Base-by-base conservation (phyloP, 2,797 vertebrate species). In the Anabas testudineus region DNA sequence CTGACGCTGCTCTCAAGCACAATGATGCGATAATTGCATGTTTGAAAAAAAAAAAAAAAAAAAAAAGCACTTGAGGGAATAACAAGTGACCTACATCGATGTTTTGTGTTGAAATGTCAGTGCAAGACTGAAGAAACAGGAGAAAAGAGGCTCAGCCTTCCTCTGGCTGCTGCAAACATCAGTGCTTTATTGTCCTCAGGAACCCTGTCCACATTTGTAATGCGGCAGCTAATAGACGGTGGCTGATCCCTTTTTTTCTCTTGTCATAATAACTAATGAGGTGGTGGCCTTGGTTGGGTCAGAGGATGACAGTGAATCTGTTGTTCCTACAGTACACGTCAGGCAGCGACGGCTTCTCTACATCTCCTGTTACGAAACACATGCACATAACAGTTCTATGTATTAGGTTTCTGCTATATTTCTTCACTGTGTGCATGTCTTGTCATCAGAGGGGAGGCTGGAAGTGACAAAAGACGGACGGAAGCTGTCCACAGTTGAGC, bases 391-490 rank as follows among this genome's bases (percentile, higher is more conserved):
- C 32, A 64, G 8, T 21, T 22, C 28, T 64, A 0, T 2, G 28
- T 32, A 4, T 58, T 21, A 32, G 46, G 39, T 12, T 19, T 22
- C 1, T 18, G 32, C n/a, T 43, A 4, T 48, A 15, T 69, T 46
- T 74, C 57, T 47, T 55, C 42, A 45, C 57, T 42, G n/a, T 47
- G 37, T 62, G 14, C 79, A 66, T 72, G 56, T 78, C 32, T 75
- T 56, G 9, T 81, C 48, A 3, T 68, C 77, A 94, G 93, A 93
- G 55, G 93, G 93, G 39, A 89, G 67, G 59, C 67, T 94, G 83
- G 90, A 93, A 26, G 69, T 94, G 76, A 91, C 84, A 10, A 93
- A 87, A 86, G 89, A 90, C 0, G 83, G 86, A 36, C 43, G 78
- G 69, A 92, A 86, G 81, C 76, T 91, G 69, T 68, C 81, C 53